Percentiles rank a stretch among this genome's conserved stretches.
Evolutionary conservation across 2,888 invertebrate species (phyloP).

Genomic region (Chalcosyrphus nemorum): DNA sequence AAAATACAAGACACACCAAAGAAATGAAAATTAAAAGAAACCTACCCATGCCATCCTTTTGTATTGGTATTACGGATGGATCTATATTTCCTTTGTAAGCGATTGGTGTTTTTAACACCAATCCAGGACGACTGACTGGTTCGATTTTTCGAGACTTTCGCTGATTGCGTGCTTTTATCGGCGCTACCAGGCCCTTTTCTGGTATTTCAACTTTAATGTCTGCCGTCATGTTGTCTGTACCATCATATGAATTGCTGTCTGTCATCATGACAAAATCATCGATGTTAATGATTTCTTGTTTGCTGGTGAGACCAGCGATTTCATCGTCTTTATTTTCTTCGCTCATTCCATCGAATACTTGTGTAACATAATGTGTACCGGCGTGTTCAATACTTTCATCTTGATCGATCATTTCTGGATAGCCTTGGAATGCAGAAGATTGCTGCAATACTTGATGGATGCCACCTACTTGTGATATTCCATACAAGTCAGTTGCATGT

Average conservation of each 20-base stretch:
- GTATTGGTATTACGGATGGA: slow-evolving; percentile 92
- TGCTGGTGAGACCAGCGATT: slow-evolving; percentile 77
- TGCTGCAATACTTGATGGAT: slow-evolving; percentile 81
- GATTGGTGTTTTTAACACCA: slow-evolving; percentile 89
- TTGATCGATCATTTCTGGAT: slow-evolving; percentile 78
- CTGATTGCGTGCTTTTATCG: slow-evolving; percentile 75
- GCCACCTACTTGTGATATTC: slow-evolving; percentile 80
- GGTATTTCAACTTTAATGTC: slow-evolving; percentile 74
- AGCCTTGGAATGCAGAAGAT: slow-evolving; percentile 80
- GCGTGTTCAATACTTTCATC: slow-evolving; percentile 74
- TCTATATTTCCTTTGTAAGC: slow-evolving; percentile 91
- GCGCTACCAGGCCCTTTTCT: slow-evolving; percentile 48
- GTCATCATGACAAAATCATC: slow-evolving; percentile 82
- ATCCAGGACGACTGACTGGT: slow-evolving; percentile 88
- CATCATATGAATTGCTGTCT: slow-evolving; percentile 81
- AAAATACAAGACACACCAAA: slow-evolving; percentile 53
- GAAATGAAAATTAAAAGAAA: slow-evolving; percentile 75
- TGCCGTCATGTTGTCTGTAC: slow-evolving; percentile 78
- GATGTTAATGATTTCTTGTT: slow-evolving; percentile 81
- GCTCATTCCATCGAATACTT: slow-evolving; percentile 74
- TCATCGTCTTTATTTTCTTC: slow-evolving; percentile 74
- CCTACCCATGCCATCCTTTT: slow-evolving; percentile 94
- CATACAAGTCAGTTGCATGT: slow-evolving; percentile 80
- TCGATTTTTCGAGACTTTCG: slow-evolving; percentile 85
- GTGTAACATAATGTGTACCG: slow-evolving; percentile 73